Base-by-base conservation (phyloP, 2,888 invertebrate genomes). In the Psococerastis gibbosa region DNA sequence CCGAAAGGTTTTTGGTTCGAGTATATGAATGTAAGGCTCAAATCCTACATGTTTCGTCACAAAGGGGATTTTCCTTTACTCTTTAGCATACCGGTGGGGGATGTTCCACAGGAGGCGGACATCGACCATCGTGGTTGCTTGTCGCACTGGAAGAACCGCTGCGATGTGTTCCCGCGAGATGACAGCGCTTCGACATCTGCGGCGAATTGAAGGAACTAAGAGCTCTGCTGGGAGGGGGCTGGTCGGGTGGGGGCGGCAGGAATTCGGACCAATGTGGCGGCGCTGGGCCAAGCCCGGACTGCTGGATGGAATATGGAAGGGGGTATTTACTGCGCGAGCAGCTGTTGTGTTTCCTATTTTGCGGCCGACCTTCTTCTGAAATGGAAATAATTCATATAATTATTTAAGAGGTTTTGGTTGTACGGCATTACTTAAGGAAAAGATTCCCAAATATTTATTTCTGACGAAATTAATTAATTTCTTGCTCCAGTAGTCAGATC, bases 171-270 rank as follows among this genome's bases (percentile, higher is more conserved):
- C 27, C 27, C 8, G 8, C 11, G 6, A 27, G 6, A 11, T 27
- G 27, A 11, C 27, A 27, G 27, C 27, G 27, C 11, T 38, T 38
- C 9, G 17, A n/a, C 38, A 38, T 9, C 16, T 38, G 38, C 20
- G 38, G 38, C 46, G n/a, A 27, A 46, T 43, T 20, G 47, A 46
- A 16, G 48, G 48, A 8, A 47, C 35, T 9, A 47, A 46, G 5
- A 45, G 45, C 16, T 27, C 44, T 27, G 11, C 8, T 6, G 27
- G 52, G 50, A 1, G 54, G 53, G 2, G 54, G 54, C 27, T 53
- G 54, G 38, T 52, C 51, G 1, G 53, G 54, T 2, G 54, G 54
- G 11, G 53, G 54, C 2, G 54, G 54, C 5, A 53, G 47, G 34
- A 53, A 50, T 34, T 53, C 52, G 32, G 48, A 51, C 53, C 53